Conservation (phyloP, 2,797 vertebrate genomes). For the Rhodeus uyekii region DNA sequence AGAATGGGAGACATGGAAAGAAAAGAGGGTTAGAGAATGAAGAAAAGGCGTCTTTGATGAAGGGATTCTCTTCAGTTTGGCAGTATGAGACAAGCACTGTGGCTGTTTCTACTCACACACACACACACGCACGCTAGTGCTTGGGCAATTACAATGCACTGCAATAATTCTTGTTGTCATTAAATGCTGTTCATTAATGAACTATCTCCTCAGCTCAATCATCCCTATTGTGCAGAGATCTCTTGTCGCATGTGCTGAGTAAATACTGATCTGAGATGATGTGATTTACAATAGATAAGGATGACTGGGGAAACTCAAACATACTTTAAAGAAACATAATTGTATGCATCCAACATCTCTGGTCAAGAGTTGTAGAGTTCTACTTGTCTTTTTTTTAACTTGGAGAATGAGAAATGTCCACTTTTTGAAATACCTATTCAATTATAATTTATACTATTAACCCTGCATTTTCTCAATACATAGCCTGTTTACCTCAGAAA, state of each 20-base stretch:
- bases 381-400: neutral
- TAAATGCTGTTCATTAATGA: conserved; percentile 39
- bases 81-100: conserved; percentile 45
- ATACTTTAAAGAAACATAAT: neutral
- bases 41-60: conserved; percentile 72
- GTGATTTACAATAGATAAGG: neutral
- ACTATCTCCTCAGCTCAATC: conserved; percentile 70
- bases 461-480: neutral
- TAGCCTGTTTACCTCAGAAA: neutral
- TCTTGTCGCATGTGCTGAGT: neutral
- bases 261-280: conserved; percentile 11
- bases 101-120: neutral
- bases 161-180: conserved; percentile 41
- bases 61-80: conserved; percentile 59
- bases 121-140: neutral
- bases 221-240: conserved; percentile 75
- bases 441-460: neutral
- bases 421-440: neutral
- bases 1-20: conserved; percentile 55
- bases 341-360: neutral
- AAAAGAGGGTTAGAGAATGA: conserved; percentile 24
- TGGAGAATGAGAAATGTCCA: neutral
- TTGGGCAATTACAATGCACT: conserved; percentile 50
- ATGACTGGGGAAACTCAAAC: conserved; percentile 16
- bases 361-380: neutral